These are phyloP conservation scores for Frankliniella fusca DNA, from an alignment of 2,888 invertebrate genomes.

Conservation along the genomic window DNA sequence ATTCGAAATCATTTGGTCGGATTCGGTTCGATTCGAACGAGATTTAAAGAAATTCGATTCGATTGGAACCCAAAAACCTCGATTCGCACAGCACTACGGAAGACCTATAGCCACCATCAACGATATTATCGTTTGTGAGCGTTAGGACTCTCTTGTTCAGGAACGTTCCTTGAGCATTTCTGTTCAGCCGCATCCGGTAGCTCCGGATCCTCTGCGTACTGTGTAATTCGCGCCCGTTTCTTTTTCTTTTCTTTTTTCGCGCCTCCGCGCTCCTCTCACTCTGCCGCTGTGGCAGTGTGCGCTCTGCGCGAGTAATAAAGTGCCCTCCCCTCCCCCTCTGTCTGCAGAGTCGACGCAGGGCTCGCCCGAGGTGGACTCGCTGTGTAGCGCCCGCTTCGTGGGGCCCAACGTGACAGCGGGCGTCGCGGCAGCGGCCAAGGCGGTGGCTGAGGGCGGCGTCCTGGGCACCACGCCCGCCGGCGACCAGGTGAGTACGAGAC, in stretches of 20 bases:
- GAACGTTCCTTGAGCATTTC: too few species aligned
- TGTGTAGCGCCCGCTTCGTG: not conserved
- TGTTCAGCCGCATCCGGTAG: too few species aligned
- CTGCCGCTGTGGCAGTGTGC: not conserved
- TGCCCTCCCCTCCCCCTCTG: not conserved
- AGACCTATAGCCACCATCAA: too few species aligned
- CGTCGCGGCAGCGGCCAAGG: not conserved
- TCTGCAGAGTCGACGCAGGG: not conserved
- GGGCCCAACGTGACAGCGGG: constrained; percentile 2
- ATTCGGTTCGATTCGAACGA: too few species aligned
- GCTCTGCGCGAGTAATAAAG: too few species aligned
- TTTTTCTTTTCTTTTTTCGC: not conserved
- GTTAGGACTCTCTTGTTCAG: too few species aligned
- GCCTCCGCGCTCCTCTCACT: not conserved
- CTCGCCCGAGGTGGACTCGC: not conserved
- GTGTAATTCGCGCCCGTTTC: not conserved
- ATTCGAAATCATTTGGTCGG: too few species aligned
- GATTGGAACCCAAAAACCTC: too few species aligned
- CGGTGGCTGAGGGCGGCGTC: not conserved
- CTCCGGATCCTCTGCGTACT: too few species aligned
- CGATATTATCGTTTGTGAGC: too few species aligned
- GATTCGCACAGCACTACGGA: too few species aligned
- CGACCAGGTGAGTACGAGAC: not conserved
- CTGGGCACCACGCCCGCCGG: not conserved
- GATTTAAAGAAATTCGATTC: too few species aligned